Conservation (phyloP, 2,797 vertebrate genomes). For the Staurois parvus region DNA sequence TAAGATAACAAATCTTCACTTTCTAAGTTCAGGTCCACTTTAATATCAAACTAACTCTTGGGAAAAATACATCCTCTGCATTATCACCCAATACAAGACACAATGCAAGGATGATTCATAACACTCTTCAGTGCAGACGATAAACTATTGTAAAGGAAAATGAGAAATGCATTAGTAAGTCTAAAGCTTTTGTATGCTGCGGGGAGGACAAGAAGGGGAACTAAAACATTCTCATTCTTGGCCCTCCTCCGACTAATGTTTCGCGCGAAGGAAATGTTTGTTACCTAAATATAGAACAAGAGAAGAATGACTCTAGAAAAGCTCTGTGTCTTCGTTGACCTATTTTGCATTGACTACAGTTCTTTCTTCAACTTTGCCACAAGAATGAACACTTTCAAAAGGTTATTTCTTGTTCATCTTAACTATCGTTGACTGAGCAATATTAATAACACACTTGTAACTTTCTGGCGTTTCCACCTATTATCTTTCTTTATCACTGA, state of each 20-base stretch:
- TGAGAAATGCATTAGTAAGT: conserved; percentile 50
- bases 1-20: not conserved
- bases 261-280: conserved; percentile 32
- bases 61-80: conserved; percentile 17
- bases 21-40: not conserved
- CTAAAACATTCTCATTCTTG: conserved; percentile 20
- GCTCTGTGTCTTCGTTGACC: conserved; percentile 44
- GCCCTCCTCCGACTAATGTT: conserved; percentile 31
- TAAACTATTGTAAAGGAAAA: conserved; percentile 44
- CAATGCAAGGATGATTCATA: conserved; percentile 37
- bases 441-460: conserved; percentile 38
- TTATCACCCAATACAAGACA: conserved; percentile 4
- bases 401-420: conserved; percentile 43
- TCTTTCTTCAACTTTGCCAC: conserved; percentile 35
- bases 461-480: conserved; percentile 6
- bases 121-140: conserved; percentile 22
- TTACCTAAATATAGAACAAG: conserved; percentile 46
- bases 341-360: conserved; percentile 47
- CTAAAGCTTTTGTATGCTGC: conserved; percentile 37
- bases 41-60: conserved; percentile 9
- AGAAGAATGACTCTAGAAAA: conserved; percentile 15
- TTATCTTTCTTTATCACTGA: conserved; percentile 27
- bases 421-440: conserved; percentile 43
- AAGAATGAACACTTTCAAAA: conserved; percentile 52
- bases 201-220: conserved; percentile 30